Evolutionary conservation across 2,113 vertebrate species (phyloP).

Genomic region (Echinops telfairi): DNA sequence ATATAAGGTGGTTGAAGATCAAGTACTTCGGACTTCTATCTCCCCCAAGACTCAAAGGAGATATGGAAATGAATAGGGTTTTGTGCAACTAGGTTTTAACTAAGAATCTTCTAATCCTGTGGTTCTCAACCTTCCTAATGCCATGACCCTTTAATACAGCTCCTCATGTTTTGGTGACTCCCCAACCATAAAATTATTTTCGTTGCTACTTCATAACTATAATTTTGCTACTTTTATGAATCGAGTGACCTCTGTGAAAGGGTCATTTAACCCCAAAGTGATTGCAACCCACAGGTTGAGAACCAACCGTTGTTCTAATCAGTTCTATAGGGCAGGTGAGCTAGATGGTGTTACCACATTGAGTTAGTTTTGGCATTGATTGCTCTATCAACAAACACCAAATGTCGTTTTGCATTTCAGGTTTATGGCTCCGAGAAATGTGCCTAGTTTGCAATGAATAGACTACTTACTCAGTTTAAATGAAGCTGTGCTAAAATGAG

Average conservation of each 20-base stretch:
- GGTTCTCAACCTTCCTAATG: too few relatives aligned
- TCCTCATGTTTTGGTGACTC: too few relatives aligned
- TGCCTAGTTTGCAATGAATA: neutral
- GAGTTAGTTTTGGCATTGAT: constrained; percentile 32
- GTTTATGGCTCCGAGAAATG: constrained; percentile 21
- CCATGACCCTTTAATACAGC: too few relatives aligned
- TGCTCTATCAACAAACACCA: constrained; percentile 51
- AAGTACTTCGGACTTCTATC: neutral
- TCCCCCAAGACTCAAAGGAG: too few relatives aligned
- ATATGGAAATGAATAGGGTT: neutral
- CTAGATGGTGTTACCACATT: neutral
- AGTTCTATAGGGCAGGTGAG: constrained; percentile 20
- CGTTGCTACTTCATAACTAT: too few relatives aligned
- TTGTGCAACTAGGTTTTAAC: neutral
- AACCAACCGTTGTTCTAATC: too few relatives aligned
- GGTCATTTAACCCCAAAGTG: too few relatives aligned
- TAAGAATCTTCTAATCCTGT: too few relatives aligned
- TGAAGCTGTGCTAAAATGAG: neutral
- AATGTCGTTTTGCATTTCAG: constrained; percentile 1
- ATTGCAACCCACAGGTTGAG: neutral
- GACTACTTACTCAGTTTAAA: neutral
- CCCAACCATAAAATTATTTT: too few relatives aligned
- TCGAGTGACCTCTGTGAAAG: too few relatives aligned
- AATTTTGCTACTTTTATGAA: too few relatives aligned
- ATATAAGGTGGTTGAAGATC: neutral